phyloP scores from a whole-genome alignment of 2,113 vertebrate species.

The Indri indri region DNA sequence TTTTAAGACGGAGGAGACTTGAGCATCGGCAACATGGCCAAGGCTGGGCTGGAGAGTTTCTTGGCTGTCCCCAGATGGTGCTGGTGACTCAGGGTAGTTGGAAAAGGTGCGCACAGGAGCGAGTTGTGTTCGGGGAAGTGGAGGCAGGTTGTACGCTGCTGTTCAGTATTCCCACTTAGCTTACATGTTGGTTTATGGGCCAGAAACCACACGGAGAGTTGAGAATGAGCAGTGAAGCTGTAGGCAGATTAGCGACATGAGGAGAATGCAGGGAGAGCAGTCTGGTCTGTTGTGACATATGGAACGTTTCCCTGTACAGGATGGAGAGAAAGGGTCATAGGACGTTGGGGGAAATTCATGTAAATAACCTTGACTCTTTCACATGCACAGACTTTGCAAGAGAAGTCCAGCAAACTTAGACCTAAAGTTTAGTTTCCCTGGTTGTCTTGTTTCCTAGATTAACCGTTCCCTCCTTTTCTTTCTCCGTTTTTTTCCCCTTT shows the following conservation, averaged over 20 bases:
- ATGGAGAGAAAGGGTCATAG: background rate
- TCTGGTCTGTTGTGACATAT: background rate
- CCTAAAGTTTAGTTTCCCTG: too few species aligned
- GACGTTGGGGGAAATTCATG: background rate
- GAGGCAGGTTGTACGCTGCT: background rate
- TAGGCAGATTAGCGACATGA: background rate
- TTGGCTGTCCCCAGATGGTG: background rate
- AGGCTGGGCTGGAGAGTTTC: background rate
- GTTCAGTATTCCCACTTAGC: background rate
- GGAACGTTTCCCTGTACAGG: background rate
- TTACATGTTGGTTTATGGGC: background rate
- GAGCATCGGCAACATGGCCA: background rate
- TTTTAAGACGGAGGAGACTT: background rate
- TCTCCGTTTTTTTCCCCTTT: background rate
- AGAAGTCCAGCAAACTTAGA: background rate
- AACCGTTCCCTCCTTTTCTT: background rate
- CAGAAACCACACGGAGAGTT: background rate
- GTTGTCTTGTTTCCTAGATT: background rate
- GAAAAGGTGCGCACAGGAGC: background rate
- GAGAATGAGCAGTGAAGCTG: background rate
- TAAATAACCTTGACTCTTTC: background rate
- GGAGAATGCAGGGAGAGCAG: background rate
- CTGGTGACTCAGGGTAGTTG: background rate
- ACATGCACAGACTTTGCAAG: background rate
- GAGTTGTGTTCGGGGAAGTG: background rate